Base-by-base conservation (phyloP, 2,113 vertebrate species). In the Podarcis muralis region DNA sequence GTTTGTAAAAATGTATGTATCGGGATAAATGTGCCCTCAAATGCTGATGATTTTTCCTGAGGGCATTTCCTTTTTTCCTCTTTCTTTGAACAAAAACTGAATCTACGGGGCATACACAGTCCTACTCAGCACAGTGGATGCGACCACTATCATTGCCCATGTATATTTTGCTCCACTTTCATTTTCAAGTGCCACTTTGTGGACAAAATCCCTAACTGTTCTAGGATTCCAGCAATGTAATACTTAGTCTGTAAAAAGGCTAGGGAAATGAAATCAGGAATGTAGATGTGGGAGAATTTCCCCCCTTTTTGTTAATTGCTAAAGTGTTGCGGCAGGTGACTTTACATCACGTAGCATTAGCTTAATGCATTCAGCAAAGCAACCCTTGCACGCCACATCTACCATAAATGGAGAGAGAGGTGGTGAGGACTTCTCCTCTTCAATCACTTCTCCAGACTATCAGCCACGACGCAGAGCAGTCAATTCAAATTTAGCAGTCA, bases 401-500 rank as follows among this genome's bases (percentile, higher is more conserved):
- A 6, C 57, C 35, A 68, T 53, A 76, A 77, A 66, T 89, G 59
- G 81, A 4, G 2, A 66, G 87, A 3, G 1, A 43, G 80, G 53
- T 53, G 1, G 65, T 95, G 90, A 94, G 68, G 82, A 91, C 90
- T 94, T 93, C 69, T 93, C 88, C 80, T 94, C 80, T 89, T 95
- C 89, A 94, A 90, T 93, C 78, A 96, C 85, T 93, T 93, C 87
- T 88, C 92, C 74, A 77, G 22, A 1, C 85, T 96, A 93, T 94
- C 89, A 90, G 76, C 92, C 93, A 94, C 84, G 93, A 93, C 92
- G 93, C 86, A 5, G 75, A 95, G 91, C 94, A 95, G 93, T 96
- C 95, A 97, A 96, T 96, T 91, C 95, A 96, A 94, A 96, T 97
- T 97, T 96, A 96, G 69, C 91, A 94, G 92, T 89, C 91, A 93